Percentiles rank a stretch among this genome's conserved stretches.
Conservation (phyloP, 2,888 invertebrate species). For the Lithophane ornitopus region DNA sequence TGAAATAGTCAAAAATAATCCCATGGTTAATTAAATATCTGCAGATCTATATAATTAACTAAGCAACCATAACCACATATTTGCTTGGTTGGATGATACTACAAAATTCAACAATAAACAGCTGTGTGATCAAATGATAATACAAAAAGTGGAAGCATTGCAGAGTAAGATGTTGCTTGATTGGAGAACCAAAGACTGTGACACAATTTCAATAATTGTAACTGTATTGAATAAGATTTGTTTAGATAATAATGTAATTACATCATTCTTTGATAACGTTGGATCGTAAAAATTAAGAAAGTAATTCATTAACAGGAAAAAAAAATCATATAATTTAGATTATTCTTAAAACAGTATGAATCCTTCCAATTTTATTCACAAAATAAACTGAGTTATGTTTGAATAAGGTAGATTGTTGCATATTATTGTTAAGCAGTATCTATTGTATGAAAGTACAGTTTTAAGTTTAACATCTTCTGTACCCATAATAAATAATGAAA, state of each 20-base stretch:
- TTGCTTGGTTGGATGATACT: slow-evolving; percentile 21
- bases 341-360: background rate
- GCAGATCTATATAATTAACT: slow-evolving; percentile 3
- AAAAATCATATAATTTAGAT: background rate
- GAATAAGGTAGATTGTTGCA: slow-evolving; percentile 7
- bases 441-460: slow-evolving; percentile 22
- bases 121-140: slow-evolving; percentile 26
- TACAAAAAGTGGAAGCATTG: background rate
- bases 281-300: background rate
- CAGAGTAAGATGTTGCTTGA: slow-evolving; percentile 4
- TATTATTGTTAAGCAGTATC: background rate
- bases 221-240: background rate
- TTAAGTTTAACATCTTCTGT: slow-evolving; percentile 14
- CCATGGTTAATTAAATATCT: background rate
- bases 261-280: background rate
- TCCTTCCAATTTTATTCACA: background rate
- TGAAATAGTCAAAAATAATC: background rate
- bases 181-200: background rate
- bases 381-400: slow-evolving; percentile 9
- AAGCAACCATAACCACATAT: background rate
- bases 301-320: background rate
- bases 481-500: slow-evolving; percentile 19
- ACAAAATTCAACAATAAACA: slow-evolving; percentile 13
- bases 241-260: background rate
- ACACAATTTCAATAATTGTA: background rate